Base-by-base conservation (phyloP, 2,113 vertebrate species). In the Myrmecophaga tridactyla region DNA sequence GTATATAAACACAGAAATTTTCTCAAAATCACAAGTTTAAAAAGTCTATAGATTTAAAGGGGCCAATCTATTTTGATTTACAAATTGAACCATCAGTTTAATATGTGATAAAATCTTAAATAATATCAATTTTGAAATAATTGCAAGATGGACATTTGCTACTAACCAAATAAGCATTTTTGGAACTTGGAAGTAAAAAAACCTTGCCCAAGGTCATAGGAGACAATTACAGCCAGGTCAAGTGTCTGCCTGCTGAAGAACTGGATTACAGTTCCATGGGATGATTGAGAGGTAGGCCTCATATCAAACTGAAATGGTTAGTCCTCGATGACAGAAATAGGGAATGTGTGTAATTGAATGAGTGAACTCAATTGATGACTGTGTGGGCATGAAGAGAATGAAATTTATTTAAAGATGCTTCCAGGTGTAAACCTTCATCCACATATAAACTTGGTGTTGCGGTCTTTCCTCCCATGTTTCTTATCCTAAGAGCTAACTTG, bases 81-180 rank as follows among this genome's bases (percentile, higher is more conserved):
- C 46, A 96, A 67, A 91, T 39, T 94, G 53, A 89, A 91, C 65
- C 43, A 94, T 89, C 31, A 70, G 43, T 78, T 92, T 87, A 76
- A 51, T 76, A 86, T 63, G 11, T 27, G 46, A 89, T 70, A 63
- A 29, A 83, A 86, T 62, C 20, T 29, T 93, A 43, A 86, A 86
- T 83, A 76, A 58, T 48, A 83, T 83, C 20, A 36, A 39, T 60
- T 96, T 92, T 87, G 63, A 96, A 89, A 53, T 69, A 85, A 88
- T 18, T 51, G 15, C 73, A 60, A 14, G 31, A 53, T 76, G 15
- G 39, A 51, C 3, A 86, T 84, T 94, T 87, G 72, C 67, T 90
- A 51, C 41, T 95, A 69, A 62, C 17, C 41, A 85, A 67, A 65
- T 65, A 67, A 96, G 10, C 34, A 88, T 85, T 76, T 90, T 7